Base-by-base conservation (phyloP, 1,140 invertebrate species). In the Hyles vespertilio region DNA sequence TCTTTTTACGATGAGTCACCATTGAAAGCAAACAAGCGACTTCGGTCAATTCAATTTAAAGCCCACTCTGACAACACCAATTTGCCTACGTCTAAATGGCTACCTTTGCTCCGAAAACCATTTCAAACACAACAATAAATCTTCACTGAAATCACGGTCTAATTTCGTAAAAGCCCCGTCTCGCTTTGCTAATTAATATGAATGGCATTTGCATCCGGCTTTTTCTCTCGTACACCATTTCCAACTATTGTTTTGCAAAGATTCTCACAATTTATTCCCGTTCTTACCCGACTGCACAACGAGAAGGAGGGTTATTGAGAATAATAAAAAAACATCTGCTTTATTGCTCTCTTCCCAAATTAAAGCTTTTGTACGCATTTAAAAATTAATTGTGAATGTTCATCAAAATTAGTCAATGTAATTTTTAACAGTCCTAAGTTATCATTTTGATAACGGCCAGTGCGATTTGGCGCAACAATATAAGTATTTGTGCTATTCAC, bases 121-220 rank as follows among this genome's bases (percentile, higher is more conserved):
- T 89, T 87, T 84, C 77, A 83, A 89, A 81, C 82, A 84, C 79
- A 85, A 86, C 81, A 86, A 87, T 89, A 89, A 87, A 89, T 89
- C 84, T 87, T 80, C 80, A 77, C 74, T 84, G 84, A 81, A 89
- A 89, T 89, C 86, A 87, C 83, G 83, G 81, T 84, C 84, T 89
- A 89, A 89, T 89, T 89, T 89, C 84, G 84, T 87, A 87, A 89
- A 87, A 89, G 86, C 84, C 81, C 81, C 81, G 77, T 87, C 84
- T 89, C 86, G 84, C 86, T 86, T 85, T 87, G 83, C 84, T 89
- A 89, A 89, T 89, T 89, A 89, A 89, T 89, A 89, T 87, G 86
- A 89, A 89, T 89, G 80, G 84, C 83, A 83, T 89, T 89, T 89
- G 84, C 86, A 89, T 89, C 86, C 83, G 80, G 84, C 81, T 89